phyloP scores from a whole-genome alignment of 2,888 invertebrate species.

The Folsomia manolachei region DNA sequence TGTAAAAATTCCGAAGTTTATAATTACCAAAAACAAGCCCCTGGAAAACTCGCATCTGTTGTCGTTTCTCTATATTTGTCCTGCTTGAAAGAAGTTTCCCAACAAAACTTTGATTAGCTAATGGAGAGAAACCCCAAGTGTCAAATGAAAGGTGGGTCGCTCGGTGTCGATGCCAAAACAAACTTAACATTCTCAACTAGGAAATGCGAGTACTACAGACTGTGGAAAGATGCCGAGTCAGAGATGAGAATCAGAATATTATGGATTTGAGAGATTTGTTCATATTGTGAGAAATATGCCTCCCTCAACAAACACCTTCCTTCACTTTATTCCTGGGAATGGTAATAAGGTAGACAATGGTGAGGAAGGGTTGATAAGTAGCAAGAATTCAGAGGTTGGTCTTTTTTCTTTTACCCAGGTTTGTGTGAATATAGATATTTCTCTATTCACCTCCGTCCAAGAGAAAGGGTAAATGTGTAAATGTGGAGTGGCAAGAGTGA shows the following conservation, averaged over 20 bases:
- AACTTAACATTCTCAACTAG: background rate
- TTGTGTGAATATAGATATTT: constrained; percentile 16
- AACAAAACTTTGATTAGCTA: constrained; percentile 13
- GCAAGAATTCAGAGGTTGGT: background rate
- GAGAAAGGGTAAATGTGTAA: constrained; percentile 26
- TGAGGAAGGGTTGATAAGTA: constrained; percentile 9
- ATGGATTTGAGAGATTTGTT: background rate
- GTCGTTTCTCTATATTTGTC: too few relatives aligned
- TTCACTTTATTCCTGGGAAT: too few relatives aligned
- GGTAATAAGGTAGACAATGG: background rate
- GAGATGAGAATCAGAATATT: background rate
- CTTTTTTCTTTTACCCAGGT: background rate
- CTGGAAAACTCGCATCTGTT: too few relatives aligned
- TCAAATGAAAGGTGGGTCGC: too few relatives aligned
- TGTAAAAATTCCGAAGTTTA: too few relatives aligned
- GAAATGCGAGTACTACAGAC: too few relatives aligned
- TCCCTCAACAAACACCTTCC: too few relatives aligned
- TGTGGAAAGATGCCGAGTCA: too few relatives aligned
- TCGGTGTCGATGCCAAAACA: background rate
- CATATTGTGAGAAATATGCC: too few relatives aligned
- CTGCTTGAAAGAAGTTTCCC: too few relatives aligned
- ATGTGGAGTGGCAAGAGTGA: constrained; percentile 38
- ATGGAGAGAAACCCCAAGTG: background rate
- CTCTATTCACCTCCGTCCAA: constrained; percentile 1
- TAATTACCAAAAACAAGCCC: too few relatives aligned